Base-by-base conservation (phyloP, 2,888 invertebrate species). In the Ethmia dodecea region DNA sequence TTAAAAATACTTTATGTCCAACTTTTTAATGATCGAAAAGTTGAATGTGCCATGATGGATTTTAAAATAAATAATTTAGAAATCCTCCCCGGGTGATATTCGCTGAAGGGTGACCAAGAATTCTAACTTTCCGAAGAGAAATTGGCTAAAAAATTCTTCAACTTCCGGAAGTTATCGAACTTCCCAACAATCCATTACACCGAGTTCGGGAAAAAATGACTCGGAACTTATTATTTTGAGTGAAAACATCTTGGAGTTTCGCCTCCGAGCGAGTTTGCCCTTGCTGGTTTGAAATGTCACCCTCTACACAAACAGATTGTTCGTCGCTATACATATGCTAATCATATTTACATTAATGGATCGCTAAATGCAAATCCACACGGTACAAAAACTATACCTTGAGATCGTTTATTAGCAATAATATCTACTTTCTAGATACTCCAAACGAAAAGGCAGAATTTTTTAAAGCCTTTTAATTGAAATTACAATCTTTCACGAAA, bases 181-280 rank as follows among this genome's bases (percentile, higher is more conserved):
- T 83, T 81, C 52, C 74, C 78, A 78, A 83, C 83, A 86, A 86
- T 80, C 84, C 81, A 84, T 84, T 83, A 84, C 83, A 80, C 80
- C 71, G 72, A 78, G 78, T 83, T 80, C 78, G 66, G 76, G 71
- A 77, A 83, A 83, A 86, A 83, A 81, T 75, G 57, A 75, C 75
- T 80, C 70, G 67, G 71, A 77, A 81, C 75, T 83, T 86, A 83
- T 84, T 84, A 83, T 84, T 81, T 83, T 80, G 75, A 83, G 78
- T 71, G 77, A 80, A 83, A 84, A 81, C 74, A 77, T 76, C 75
- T 69, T 62, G 55, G 68, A 76, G 73, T 76, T 75, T 22, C 22
- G 22, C 22, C 22, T 22, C n/a, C 22, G 9, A n/a, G 8, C 22
- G 22, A 22, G 8, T 22, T 22, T 22, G 13, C 10, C 5, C 6